Percentiles rank a stretch among this genome's conserved stretches.
phyloP scores from a whole-genome alignment of 2,797 vertebrate genomes.

The Sebastes wilsoni region DNA sequence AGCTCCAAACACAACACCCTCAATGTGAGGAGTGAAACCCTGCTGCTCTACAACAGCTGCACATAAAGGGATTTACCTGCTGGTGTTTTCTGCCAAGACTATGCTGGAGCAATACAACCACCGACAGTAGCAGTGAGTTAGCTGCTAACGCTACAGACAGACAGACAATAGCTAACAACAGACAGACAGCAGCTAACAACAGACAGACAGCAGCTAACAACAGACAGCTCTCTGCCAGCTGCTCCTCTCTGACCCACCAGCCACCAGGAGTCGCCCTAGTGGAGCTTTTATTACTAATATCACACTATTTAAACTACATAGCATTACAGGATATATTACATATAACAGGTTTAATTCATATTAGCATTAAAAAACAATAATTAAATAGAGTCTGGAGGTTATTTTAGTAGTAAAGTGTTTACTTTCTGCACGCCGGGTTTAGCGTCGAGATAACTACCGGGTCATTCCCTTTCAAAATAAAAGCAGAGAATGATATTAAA shows the following conservation, averaged over 20 bases:
- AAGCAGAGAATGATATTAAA: not conserved
- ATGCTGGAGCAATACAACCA: slow-evolving; percentile 9
- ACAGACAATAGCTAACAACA: slow-evolving; percentile 26
- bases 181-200: slow-evolving; percentile 33
- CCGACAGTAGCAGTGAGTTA: slow-evolving; percentile 6
- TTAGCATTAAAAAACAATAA: not conserved
- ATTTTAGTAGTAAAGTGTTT: not conserved
- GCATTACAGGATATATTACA: not conserved
- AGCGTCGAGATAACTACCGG: not conserved
- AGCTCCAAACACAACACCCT: not conserved
- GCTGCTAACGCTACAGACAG: slow-evolving; percentile 57
- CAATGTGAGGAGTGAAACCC: not conserved
- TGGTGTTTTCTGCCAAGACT: slow-evolving; percentile 40
- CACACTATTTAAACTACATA: not conserved
- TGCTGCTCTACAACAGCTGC: fast-evolving
- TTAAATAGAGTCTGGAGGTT: not conserved
- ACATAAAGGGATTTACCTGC: slow-evolving; percentile 73
- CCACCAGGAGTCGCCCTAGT: slow-evolving; percentile 45
- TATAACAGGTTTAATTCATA: fast-evolving
- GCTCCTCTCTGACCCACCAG: not conserved
- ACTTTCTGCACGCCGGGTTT: not conserved
- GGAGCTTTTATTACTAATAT: too few relatives aligned
- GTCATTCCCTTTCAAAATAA: slow-evolving; percentile 33
- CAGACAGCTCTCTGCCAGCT: slow-evolving; percentile 13
- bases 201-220: slow-evolving; percentile 34